Conservation (phyloP, 2,888 invertebrate genomes). For the Oxycera nigricornis region DNA sequence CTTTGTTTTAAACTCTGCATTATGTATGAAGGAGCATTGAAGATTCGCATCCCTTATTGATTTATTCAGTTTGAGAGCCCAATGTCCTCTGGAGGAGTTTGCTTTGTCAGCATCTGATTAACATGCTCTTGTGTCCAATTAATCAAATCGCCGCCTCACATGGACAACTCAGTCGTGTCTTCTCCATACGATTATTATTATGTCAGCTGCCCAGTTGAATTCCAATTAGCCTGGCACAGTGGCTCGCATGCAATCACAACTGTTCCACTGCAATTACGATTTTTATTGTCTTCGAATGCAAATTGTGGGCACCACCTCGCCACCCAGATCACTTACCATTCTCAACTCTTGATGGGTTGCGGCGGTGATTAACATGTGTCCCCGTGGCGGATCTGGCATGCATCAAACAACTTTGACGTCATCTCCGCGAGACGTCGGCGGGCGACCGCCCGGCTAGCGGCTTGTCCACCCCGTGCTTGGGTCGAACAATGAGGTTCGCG, state of each 20-base stretch:
- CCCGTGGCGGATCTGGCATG: slow-evolving; percentile 22
- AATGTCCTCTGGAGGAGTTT: too few species aligned
- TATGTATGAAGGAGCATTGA: too few species aligned
- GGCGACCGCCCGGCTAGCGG: not conserved
- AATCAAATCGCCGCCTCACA: too few species aligned
- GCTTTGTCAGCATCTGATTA: too few species aligned
- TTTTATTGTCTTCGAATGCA: slow-evolving; percentile 28
- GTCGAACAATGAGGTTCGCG: slow-evolving; percentile 16
- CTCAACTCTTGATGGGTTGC: not conserved
- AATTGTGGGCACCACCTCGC: not conserved
- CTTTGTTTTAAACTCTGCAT: too few species aligned
- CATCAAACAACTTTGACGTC: slow-evolving; percentile 32
- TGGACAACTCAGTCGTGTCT: not conserved
- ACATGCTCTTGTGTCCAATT: too few species aligned
- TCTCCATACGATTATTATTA: slow-evolving; percentile 2
- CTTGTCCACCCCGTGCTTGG: slow-evolving; percentile 10
- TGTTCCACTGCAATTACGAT: slow-evolving; percentile 21
- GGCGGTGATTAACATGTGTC: not conserved
- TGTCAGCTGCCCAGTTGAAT: slow-evolving; percentile 28
- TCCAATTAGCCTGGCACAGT: slow-evolving; percentile 12
- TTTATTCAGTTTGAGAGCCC: too few species aligned
- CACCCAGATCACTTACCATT: slow-evolving; percentile 4
- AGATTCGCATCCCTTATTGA: too few species aligned
- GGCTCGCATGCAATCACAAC: slow-evolving; percentile 4
- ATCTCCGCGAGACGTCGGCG: not conserved